Evolutionary conservation across 1,140 invertebrate species (phyloP).

Genomic region (Euglossa dilemma): DNA sequence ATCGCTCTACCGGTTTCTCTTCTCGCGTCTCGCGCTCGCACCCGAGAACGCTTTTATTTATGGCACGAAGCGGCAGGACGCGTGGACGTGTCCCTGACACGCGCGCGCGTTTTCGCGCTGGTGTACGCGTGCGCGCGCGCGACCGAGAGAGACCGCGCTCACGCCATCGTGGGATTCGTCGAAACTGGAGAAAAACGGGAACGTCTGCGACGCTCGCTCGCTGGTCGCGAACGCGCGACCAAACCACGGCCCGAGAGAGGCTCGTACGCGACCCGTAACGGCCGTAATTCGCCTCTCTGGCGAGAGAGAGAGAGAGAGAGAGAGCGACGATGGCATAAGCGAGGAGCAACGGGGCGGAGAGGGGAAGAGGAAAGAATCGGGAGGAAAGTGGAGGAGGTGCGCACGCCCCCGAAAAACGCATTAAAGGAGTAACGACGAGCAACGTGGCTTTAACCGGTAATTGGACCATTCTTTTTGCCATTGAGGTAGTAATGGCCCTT

Average conservation of each 20-base stretch:
- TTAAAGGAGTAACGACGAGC: conserved; percentile 43
- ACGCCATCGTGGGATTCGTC: not conserved
- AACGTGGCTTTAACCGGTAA: conserved; percentile 69
- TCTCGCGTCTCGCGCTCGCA: not conserved
- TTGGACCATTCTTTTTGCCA: conserved; percentile 75
- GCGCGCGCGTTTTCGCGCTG: too few species aligned
- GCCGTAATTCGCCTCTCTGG: too few species aligned
- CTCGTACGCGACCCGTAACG: too few species aligned
- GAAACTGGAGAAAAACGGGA: not conserved
- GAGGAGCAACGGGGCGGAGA: not conserved
- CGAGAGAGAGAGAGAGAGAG: too few species aligned
- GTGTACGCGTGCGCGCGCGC: too few species aligned
- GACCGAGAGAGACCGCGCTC: too few species aligned
- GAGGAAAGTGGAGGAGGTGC: not conserved
- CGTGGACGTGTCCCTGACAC: not conserved
- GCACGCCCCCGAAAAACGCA: conserved; percentile 36
- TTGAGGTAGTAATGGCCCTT: conserved; percentile 76
- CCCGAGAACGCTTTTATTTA: conserved; percentile 6
- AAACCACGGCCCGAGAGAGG: not conserved
- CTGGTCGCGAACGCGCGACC: not conserved
- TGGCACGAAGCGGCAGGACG: not conserved
- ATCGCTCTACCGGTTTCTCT: conserved; percentile 14
- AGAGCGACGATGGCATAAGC: too few species aligned
- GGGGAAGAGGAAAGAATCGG: not conserved
- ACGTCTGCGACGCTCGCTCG: not conserved